Conservation (phyloP, 1,140 invertebrate species). For the Carcinoscorpius rotundicauda region DNA sequence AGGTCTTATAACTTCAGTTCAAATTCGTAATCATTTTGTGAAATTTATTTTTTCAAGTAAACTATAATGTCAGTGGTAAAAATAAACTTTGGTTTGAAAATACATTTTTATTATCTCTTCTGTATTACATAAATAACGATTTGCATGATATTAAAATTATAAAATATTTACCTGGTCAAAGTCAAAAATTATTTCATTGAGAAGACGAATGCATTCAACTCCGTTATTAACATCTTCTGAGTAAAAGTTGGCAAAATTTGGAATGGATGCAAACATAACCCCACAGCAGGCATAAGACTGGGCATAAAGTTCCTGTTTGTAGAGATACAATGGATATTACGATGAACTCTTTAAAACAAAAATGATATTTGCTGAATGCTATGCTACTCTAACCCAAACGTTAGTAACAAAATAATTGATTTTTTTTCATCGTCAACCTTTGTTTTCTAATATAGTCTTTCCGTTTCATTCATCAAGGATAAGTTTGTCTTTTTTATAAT, state of each 20-base stretch:
- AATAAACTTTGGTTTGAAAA: background rate
- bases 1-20: no score
- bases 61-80: no score
- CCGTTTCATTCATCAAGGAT: no score
- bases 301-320: conserved; percentile 75
- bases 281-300: conserved; percentile 84
- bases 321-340: background rate
- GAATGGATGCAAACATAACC: conserved; percentile 95
- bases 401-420: no score
- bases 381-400: no score
- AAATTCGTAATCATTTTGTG: no score
- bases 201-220: conserved; percentile 88
- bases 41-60: no score
- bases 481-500: no score
- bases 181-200: conserved; percentile 92
- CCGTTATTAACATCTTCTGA: conserved; percentile 94
- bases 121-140: conserved; percentile 10
- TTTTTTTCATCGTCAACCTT: no score
- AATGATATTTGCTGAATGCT: no score
- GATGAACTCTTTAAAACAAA: no score
- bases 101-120: background rate
- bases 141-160: conserved; percentile 35
- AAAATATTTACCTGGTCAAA: conserved; percentile 40
- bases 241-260: conserved; percentile 98
- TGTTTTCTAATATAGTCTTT: no score